Percentiles rank a stretch among this genome's conserved stretches.
phyloP scores from a whole-genome alignment of 2,888 invertebrate genomes.

The Caenorhabditis sp. region DNA sequence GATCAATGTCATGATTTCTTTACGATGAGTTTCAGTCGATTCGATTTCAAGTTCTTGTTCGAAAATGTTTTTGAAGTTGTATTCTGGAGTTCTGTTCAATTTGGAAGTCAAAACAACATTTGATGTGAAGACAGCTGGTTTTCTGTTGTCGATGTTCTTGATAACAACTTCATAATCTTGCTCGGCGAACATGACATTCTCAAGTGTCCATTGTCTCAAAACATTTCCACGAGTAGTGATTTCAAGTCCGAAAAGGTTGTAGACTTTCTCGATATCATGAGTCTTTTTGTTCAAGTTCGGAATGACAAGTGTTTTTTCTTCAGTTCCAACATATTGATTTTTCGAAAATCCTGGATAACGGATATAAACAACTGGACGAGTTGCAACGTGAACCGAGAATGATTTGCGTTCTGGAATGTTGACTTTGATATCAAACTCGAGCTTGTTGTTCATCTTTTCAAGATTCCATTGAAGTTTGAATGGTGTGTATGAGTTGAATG shows the following conservation, averaged over 20 bases:
- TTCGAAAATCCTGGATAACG: constrained; percentile 42
- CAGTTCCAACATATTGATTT: constrained; percentile 41
- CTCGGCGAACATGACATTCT: constrained; percentile 48
- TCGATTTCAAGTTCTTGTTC: constrained; percentile 31
- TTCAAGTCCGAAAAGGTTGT: constrained; percentile 44
- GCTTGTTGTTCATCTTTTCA: constrained; percentile 16
- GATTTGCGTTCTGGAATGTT: constrained; percentile 44
- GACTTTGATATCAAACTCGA: constrained; percentile 8
- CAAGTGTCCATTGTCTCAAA: constrained; percentile 35
- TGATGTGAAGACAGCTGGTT: constrained; percentile 32
- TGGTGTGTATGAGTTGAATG: constrained; percentile 52
- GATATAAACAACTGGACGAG: constrained; percentile 55
- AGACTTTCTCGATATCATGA: constrained; percentile 28
- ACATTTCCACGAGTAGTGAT: constrained; percentile 46
- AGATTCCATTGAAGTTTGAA: constrained; percentile 45
- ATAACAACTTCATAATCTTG: constrained; percentile 53
- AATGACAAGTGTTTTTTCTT: constrained; percentile 54
- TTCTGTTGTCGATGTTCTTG: constrained; percentile 31
- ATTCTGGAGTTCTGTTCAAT: constrained; percentile 19
- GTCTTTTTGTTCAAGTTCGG: constrained; percentile 41
- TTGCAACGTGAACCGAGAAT: constrained; percentile 39
- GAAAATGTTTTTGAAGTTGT: constrained; percentile 41
- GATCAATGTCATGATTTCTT: constrained; percentile 37
- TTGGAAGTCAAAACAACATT: constrained; percentile 17
- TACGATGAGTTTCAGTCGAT: constrained; percentile 30